Evolutionary conservation across 2,888 invertebrate species (phyloP).

Genomic region (Sinopyrophorus schimmeli): DNA sequence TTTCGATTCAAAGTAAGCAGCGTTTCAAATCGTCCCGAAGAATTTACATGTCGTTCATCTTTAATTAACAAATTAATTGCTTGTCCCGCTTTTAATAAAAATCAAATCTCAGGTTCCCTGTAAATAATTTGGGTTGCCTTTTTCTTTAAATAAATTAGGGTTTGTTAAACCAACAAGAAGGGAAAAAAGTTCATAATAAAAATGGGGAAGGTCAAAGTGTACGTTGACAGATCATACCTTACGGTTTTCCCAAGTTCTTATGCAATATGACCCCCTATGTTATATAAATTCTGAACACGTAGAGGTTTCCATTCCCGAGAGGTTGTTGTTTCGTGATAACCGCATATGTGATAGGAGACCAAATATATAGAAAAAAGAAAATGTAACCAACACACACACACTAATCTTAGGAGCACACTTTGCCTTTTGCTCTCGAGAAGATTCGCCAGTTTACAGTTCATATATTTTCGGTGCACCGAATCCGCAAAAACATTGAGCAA

Average conservation of each 20-base stretch:
- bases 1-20: no score
- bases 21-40: no score
- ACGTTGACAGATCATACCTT: conserved; percentile 27
- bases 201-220: conserved; percentile 22
- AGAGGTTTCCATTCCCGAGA: conserved; percentile 22
- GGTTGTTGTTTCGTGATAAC: conserved; percentile 28
- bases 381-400: conserved; percentile 13
- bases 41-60: no score
- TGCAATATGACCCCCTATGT: conserved; percentile 22
- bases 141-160: no score
- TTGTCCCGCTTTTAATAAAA: no score
- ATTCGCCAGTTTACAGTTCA: conserved; percentile 5
- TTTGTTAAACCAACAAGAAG: no score
- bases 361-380: conserved; percentile 25
- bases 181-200: conserved; percentile 24
- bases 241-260: conserved; percentile 25
- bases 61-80: no score
- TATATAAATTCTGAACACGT: conserved; percentile 26
- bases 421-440: background rate
- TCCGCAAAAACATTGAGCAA: no score
- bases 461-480: no score
- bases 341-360: conserved; percentile 25
- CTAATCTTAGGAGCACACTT: conserved; percentile 11
- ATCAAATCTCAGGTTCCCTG: no score
- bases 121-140: no score